Conservation (phyloP, 2,113 vertebrate genomes). For the Struthidea cinerea region DNA sequence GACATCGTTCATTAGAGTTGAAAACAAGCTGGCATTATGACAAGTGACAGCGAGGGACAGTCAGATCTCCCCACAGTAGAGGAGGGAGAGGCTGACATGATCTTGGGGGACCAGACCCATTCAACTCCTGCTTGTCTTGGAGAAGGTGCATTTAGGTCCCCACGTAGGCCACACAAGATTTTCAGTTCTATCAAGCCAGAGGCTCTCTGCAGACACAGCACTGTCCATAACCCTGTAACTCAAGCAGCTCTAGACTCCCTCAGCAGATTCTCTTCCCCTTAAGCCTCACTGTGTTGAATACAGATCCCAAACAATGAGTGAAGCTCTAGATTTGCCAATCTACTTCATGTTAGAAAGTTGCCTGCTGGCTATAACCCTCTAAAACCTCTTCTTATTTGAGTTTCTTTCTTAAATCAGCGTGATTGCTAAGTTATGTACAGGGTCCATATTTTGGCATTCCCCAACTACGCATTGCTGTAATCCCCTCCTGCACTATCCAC, state of each 20-base stretch:
- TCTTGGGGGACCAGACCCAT: not conserved
- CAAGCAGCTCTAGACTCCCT: not conserved
- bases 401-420: not conserved
- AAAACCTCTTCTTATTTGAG: not conserved
- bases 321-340: not conserved
- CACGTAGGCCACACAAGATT: not conserved
- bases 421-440: not conserved
- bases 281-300: not conserved
- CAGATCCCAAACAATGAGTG: fast-evolving
- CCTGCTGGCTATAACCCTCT: not conserved
- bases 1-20: fast-evolving
- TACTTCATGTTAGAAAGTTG: not conserved
- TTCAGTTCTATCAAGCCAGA: not conserved
- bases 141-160: not conserved
- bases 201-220: not conserved
- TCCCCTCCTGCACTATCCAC: not conserved
- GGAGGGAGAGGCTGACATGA: fast-evolving
- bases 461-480: not conserved
- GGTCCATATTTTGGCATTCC: not conserved
- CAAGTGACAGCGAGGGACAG: not conserved
- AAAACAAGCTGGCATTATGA: not conserved
- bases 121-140: not conserved
- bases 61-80: not conserved
- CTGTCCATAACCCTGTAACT: not conserved
- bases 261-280: not conserved